These are phyloP conservation scores for Micropterix aruncella DNA, from an alignment of 2,888 invertebrate genomes.

Conservation along the genomic window DNA sequence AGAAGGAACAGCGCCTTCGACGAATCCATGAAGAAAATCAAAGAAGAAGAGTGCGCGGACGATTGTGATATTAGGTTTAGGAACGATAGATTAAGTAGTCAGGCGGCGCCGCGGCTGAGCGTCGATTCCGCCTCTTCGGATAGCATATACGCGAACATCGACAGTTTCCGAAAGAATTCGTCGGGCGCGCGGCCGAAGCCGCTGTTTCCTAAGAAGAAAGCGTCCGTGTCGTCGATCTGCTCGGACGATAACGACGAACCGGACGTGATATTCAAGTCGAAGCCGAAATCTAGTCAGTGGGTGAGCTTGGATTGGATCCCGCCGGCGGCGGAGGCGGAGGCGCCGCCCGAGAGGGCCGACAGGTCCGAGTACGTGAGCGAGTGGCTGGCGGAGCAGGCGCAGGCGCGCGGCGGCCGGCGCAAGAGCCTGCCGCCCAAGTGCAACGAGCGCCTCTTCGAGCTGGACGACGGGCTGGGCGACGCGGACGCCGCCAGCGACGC, in stretches of 20 bases:
- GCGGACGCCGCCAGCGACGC: conserved; percentile 39
- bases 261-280: conserved; percentile 40
- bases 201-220: conserved; percentile 34
- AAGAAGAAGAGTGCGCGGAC: conserved; percentile 6
- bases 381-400: conserved; percentile 39
- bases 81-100: conserved; percentile 12
- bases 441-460: conserved; percentile 33
- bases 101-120: conserved; percentile 30
- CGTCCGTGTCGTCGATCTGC: conserved; percentile 37
- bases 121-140: conserved; percentile 40
- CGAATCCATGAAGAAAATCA: not conserved
- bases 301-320: conserved; percentile 40
- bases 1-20: not conserved
- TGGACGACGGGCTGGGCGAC: conserved; percentile 36
- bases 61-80: conserved; percentile 13
- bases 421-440: conserved; percentile 37
- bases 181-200: conserved; percentile 16
- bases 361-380: conserved; percentile 37
- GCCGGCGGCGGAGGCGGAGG: conserved; percentile 30
- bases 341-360: conserved; percentile 35
- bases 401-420: conserved; percentile 28
- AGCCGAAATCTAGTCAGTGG: conserved; percentile 43
- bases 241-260: conserved; percentile 38
- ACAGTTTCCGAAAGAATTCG: conserved; percentile 18
- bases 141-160: conserved; percentile 41